phyloP scores from a whole-genome alignment of 2,797 vertebrate species.

The Apogon talboti region DNA sequence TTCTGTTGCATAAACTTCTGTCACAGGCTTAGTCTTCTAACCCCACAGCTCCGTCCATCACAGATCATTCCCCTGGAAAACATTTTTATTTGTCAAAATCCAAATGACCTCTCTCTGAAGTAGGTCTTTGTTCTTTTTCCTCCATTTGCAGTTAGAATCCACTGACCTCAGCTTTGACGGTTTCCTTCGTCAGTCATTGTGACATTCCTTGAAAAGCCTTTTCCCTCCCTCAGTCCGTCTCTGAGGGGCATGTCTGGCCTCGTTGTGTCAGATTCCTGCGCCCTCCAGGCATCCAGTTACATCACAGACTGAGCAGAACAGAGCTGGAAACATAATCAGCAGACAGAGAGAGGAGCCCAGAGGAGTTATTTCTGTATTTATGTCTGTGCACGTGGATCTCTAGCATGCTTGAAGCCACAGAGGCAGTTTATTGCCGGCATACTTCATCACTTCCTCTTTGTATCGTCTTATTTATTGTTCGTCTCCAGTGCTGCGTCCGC shows the following conservation, averaged over 20 bases:
- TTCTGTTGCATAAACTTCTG: conserved; percentile 57
- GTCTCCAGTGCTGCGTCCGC: conserved; percentile 8
- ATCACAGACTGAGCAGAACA: conserved; percentile 44
- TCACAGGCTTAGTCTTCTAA: conserved; percentile 47
- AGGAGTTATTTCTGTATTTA: conserved; percentile 32
- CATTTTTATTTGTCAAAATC: not conserved
- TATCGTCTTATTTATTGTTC: not conserved
- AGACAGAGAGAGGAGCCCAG: conserved; percentile 14
- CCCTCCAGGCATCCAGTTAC: conserved; percentile 48
- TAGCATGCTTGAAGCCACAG: conserved; percentile 23
- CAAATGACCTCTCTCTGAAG: too few species aligned
- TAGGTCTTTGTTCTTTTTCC: too few species aligned
- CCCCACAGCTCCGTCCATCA: conserved; percentile 31
- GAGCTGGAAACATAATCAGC: conserved; percentile 32
- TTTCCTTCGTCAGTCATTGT: conserved; percentile 31
- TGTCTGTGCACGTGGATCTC: conserved; percentile 14
- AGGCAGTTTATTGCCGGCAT: conserved; percentile 11
- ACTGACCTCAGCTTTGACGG: conserved; percentile 55
- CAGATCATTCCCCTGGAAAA: conserved; percentile 34
- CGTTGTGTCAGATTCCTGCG: conserved; percentile 60
- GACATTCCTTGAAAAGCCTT: conserved; percentile 46
- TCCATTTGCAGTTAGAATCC: conserved; percentile 21
- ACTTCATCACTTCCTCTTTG: conserved; percentile 7
- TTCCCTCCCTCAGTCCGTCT: conserved; percentile 20
- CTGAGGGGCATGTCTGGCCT: conserved; percentile 58